phyloP scores from a whole-genome alignment of 2,797 vertebrate genomes.

The Triplophysa bombifrons region DNA sequence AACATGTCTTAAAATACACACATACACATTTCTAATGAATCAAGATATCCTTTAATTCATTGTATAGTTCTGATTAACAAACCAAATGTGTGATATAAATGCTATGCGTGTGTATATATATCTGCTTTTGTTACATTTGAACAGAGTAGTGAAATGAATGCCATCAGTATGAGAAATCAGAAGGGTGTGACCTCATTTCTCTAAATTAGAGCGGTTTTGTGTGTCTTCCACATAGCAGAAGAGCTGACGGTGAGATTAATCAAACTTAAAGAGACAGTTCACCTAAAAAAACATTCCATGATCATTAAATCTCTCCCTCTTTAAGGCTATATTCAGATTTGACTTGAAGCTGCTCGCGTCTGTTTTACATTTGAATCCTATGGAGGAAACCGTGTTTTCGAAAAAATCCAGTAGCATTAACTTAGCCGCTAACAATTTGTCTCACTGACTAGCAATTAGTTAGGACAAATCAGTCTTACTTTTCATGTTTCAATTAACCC shows the following conservation, averaged over 20 bases:
- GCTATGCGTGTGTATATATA: neutral
- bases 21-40: constrained; percentile 19
- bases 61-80: neutral
- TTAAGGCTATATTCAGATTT: too few relatives aligned
- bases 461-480: too few relatives aligned
- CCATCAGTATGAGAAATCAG: neutral
- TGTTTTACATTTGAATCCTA: too few relatives aligned
- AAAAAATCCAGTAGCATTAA: too few relatives aligned
- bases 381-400: too few relatives aligned
- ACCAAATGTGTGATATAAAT: neutral
- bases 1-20: constrained; percentile 12
- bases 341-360: too few relatives aligned
- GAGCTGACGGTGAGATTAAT: neutral
- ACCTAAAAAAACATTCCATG: neutral
- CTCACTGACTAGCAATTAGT: too few relatives aligned
- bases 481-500: too few relatives aligned
- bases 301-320: neutral
- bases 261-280: neutral
- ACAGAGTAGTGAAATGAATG: neutral
- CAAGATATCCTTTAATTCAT: constrained; percentile 1
- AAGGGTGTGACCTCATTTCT: neutral
- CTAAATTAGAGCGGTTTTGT: neutral
- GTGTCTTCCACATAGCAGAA: neutral
- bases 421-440: too few relatives aligned
- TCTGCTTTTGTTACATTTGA: neutral